Evolutionary conservation across 2,113 vertebrate species (phyloP).

Genomic region (Monarcha castaneiventris): DNA sequence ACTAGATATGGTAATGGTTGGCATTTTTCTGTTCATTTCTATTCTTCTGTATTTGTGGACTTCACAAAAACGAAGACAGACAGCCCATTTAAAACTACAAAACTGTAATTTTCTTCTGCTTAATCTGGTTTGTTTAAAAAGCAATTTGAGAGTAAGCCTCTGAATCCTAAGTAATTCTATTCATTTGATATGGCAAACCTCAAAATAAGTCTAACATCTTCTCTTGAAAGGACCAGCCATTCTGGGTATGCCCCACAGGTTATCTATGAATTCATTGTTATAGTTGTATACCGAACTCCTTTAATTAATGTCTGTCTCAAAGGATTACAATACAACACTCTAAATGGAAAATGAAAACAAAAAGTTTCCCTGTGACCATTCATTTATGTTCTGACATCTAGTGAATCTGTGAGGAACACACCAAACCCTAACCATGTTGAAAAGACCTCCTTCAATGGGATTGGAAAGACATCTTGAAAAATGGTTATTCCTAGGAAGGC

Average conservation of each 20-base stretch:
- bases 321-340: neutral
- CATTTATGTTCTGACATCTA: neutral
- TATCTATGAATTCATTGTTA: neutral
- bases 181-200: neutral
- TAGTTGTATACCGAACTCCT: neutral
- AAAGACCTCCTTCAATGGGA: neutral
- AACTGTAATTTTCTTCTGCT: neutral
- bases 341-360: neutral
- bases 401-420: neutral
- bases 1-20: neutral
- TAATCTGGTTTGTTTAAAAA: neutral
- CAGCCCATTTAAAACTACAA: neutral
- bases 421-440: neutral
- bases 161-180: neutral
- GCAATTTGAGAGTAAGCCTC: neutral
- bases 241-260: neutral
- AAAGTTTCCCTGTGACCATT: neutral
- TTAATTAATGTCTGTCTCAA: neutral
- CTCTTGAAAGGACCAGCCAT: fast-evolving
- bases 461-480: neutral
- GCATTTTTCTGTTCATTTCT: neutral
- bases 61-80: neutral
- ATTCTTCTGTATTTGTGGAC: neutral
- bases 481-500: neutral
- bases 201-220: neutral